These are phyloP conservation scores for Neostethus bicornis DNA, from an alignment of 2,797 vertebrate genomes.

Conservation along the genomic window DNA sequence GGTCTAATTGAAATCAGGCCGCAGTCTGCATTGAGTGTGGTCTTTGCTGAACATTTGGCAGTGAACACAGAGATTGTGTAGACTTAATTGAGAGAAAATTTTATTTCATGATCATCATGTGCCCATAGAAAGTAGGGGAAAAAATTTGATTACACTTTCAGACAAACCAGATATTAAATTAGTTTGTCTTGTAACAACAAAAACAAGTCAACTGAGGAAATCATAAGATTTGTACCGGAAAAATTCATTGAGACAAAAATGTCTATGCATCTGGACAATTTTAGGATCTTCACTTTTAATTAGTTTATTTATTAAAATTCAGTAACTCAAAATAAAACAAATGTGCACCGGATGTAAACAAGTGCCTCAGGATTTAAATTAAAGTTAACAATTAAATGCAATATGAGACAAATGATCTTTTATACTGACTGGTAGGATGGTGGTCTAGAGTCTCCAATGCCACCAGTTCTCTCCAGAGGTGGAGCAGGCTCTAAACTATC, in stretches of 20 bases:
- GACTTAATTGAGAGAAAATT: conserved; percentile 11
- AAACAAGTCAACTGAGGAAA: neutral
- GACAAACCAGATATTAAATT: neutral
- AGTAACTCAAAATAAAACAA: conserved; percentile 18
- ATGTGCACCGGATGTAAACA: neutral
- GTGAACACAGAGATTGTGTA: conserved; percentile 9
- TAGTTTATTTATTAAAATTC: conserved; percentile 17
- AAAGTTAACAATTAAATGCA: neutral
- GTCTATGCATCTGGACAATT: conserved; percentile 4
- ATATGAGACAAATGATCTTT: neutral
- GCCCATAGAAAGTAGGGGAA: conserved; percentile 1
- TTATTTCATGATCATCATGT: neutral
- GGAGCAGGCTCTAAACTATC: conserved; percentile 80
- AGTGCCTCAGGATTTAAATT: neutral
- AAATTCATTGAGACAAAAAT: neutral
- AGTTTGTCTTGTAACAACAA: neutral
- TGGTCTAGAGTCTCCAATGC: conserved; percentile 92
- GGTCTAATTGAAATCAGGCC: conserved; percentile 3
- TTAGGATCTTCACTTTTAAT: conserved; percentile 39
- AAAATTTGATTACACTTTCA: neutral
- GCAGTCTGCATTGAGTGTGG: neutral
- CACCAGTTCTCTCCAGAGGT: conserved; percentile 88
- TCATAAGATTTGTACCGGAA: no score
- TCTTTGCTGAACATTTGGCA: conserved; percentile 20
- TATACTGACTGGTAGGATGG: conserved; percentile 91